phyloP scores from a whole-genome alignment of 2,888 invertebrate genomes.

The Drosophila kanekoi region DNA sequence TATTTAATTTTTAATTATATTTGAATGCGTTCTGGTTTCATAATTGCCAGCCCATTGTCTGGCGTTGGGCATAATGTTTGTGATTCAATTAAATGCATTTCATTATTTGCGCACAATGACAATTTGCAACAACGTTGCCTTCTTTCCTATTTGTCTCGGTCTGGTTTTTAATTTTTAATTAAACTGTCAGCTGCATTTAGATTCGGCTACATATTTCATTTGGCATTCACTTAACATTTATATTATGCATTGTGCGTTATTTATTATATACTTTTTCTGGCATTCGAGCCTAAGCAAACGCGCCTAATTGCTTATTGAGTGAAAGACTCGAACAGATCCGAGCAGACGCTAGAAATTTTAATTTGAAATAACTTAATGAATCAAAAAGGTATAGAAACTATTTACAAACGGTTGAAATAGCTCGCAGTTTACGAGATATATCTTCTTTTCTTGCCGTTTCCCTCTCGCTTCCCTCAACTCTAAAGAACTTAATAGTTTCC shows the following conservation, averaged over 20 bases:
- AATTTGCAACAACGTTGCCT: conserved; percentile 3
- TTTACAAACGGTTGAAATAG: neutral
- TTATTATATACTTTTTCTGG: conserved; percentile 25
- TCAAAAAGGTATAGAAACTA: neutral
- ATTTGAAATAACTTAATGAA: neutral
- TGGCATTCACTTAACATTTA: conserved; percentile 50
- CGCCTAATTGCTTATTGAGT: conserved; percentile 52
- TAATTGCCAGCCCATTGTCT: conserved; percentile 63
- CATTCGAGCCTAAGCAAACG: conserved; percentile 35
- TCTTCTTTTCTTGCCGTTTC: neutral
- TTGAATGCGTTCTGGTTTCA: conserved; percentile 67
- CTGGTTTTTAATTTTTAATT: conserved; percentile 62
- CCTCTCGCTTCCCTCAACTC: too few species aligned
- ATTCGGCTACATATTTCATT: conserved; percentile 47
- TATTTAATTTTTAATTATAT: conserved; percentile 74
- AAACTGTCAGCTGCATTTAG: conserved; percentile 61
- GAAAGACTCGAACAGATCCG: conserved; percentile 1
- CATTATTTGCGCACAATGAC: conserved; percentile 27
- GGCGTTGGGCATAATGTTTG: conserved; percentile 40
- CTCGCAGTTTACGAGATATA: neutral
- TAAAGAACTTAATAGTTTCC: neutral
- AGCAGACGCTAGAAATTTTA: neutral
- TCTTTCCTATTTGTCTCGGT: conserved; percentile 26
- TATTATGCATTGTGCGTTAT: conserved; percentile 30
- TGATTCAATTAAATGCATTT: conserved; percentile 67